These are phyloP conservation scores for Harlomillsia oculata DNA, from an alignment of 1,140 invertebrate species.

Conservation along the genomic window DNA sequence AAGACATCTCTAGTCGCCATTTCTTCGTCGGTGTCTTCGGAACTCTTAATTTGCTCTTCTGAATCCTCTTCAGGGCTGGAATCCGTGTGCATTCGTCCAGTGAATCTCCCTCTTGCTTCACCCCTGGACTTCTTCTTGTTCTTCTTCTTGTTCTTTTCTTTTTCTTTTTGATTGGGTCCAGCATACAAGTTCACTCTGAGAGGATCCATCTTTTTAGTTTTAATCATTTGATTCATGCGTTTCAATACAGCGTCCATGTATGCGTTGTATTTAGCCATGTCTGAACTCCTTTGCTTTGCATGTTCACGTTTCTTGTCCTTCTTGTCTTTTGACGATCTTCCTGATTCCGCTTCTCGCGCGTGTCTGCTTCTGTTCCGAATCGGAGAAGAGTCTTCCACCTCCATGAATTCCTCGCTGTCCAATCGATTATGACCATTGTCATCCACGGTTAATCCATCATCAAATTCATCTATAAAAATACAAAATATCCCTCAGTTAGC, in stretches of 20 bases:
- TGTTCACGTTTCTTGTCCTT: not conserved
- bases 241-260: slow-evolving; percentile 34
- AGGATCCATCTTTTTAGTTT: slow-evolving; percentile 32
- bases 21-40: not conserved
- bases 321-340: not conserved
- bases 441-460: no score
- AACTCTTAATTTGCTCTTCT: not conserved
- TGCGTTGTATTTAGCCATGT: slow-evolving; percentile 29
- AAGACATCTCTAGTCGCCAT: not conserved
- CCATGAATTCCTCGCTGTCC: no score
- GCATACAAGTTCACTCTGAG: slow-evolving; percentile 32
- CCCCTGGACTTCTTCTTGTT: slow-evolving; percentile 6
- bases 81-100: slow-evolving; percentile 2
- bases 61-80: not conserved
- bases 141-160: slow-evolving; percentile 9
- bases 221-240: slow-evolving; percentile 32
- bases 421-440: no score
- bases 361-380: not conserved
- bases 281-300: not conserved
- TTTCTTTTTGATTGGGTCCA: slow-evolving; percentile 12
- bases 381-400: no score
- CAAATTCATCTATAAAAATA: no score
- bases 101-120: not conserved
- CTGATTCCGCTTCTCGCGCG: not conserved
- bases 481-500: no score